Evolutionary conservation across 2,888 invertebrate species (phyloP), one percentile per base, ranked within the genome.

Genomic region (Brassicogethes aeneus): DNA sequence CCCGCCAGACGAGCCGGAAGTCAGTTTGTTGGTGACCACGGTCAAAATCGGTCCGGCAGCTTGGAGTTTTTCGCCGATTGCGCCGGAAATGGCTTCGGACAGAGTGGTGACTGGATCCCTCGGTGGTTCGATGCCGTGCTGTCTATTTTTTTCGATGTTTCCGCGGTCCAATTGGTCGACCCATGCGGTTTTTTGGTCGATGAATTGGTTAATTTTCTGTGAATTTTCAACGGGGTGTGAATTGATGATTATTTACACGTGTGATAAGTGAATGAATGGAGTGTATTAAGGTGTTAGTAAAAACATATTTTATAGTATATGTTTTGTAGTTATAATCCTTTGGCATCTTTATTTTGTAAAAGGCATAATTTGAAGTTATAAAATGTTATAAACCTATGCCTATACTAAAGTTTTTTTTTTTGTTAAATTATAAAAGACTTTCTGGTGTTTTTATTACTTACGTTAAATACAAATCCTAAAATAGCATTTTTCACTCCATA

Each of bases 401-500:
- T n/a, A n/a, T n/a, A n/a, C n/a, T n/a, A n/a, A n/a, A n/a, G n/a
- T n/a, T n/a, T n/a, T n/a, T n/a, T n/a, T n/a, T n/a, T n/a, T n/a
- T n/a, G n/a, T n/a, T n/a, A n/a, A n/a, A n/a, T n/a, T n/a, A n/a
- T n/a, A n/a, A n/a, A n/a, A n/a, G n/a, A n/a, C n/a, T n/a, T n/a
- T n/a, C n/a, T n/a, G n/a, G n/a, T n/a, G n/a, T n/a, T n/a, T n/a
- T n/a, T n/a, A 10, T 23, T 61, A 75, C 74, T 85, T 78, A 87
- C 87, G 70, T 86, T 83, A 65, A 88, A 88, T 29, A 87, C 83
- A 67, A 86, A 83, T 65, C 85, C 85, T 59, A 88, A 74, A 50
- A 87, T 73, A 37, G 85, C 86, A 67, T 85, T 86, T 67, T 85
- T 83, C 57, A 83, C 77, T 57, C 83, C 85, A 58, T 80, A 80